Percentiles rank a stretch among this genome's conserved stretches.
Evolutionary conservation across 2,113 vertebrate species (phyloP).

Genomic region (Synodontis membranacea): DNA sequence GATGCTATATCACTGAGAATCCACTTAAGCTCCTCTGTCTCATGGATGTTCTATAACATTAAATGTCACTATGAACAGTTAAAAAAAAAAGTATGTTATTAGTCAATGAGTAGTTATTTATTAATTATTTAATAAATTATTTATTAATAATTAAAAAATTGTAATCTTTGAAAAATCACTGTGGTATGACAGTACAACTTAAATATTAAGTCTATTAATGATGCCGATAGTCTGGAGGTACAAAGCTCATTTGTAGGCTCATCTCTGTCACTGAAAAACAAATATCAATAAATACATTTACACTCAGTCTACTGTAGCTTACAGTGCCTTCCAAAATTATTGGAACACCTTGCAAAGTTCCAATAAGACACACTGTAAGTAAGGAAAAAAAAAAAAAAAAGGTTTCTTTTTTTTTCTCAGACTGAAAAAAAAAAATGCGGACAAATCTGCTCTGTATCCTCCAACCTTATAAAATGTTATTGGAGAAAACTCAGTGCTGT

Average conservation of each 20-base stretch:
- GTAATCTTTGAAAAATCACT: not conserved
- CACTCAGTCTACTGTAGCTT: not conserved
- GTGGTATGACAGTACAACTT: not conserved
- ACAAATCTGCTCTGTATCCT: no score
- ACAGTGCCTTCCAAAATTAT: no score
- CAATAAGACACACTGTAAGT: no score
- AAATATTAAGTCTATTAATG: not conserved
- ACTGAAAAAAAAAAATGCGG: no score
- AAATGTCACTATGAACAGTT: not conserved
- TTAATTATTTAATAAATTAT: no score
- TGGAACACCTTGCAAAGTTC: no score
- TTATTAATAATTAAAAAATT: not conserved
- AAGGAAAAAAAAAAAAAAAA: no score
- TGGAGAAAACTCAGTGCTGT: no score
- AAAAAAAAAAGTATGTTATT: not conserved
- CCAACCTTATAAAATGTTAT: no score
- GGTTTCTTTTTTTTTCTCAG: no score
- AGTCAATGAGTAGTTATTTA: no score
- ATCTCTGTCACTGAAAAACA: not conserved
- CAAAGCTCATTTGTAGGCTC: not conserved
- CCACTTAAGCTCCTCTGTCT: not conserved
- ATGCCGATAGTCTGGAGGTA: not conserved
- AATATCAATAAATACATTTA: not conserved
- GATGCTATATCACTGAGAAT: not conserved
- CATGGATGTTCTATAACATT: not conserved